These are phyloP conservation scores for Apogon hyalosoma DNA, from an alignment of 2,797 vertebrate species.

Conservation along the genomic window DNA sequence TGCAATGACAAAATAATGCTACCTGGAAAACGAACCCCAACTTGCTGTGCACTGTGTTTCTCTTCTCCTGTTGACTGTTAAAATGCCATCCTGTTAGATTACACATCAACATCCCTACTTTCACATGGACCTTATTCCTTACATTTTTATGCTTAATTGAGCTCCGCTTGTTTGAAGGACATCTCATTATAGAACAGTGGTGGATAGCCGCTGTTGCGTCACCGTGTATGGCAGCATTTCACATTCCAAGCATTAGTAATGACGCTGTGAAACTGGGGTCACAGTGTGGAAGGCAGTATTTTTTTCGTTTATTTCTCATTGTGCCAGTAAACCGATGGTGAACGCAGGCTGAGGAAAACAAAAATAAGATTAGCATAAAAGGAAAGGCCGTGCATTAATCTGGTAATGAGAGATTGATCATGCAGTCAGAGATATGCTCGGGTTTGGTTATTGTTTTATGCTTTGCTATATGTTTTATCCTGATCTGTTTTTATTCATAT, in stretches of 20 bases:
- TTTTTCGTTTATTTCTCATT: conserved; percentile 14
- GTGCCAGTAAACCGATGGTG: conserved; percentile 2
- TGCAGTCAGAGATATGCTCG: background rate
- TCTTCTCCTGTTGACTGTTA: background rate
- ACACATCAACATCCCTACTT: background rate
- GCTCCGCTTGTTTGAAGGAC: conserved; percentile 11
- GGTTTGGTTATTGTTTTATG: background rate
- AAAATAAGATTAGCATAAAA: conserved; percentile 23
- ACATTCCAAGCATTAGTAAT: conserved; percentile 6
- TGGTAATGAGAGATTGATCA: background rate
- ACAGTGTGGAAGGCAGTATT: conserved; percentile 5
- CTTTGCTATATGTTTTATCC: background rate
- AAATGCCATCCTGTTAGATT: background rate
- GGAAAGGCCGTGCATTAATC: background rate
- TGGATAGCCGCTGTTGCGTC: conserved; percentile 11
- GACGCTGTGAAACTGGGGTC: conserved; percentile 27
- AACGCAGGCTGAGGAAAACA: conserved; percentile 9
- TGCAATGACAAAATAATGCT: too few relatives aligned
- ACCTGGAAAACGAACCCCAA: too few relatives aligned
- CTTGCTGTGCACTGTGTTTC: too few relatives aligned
- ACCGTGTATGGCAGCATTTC: conserved; percentile 7
- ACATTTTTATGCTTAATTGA: background rate
- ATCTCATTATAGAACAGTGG: conserved; percentile 4
- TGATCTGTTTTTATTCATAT: background rate
- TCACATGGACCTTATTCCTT: background rate